Conservation (phyloP, 2,797 vertebrate genomes). For the Onychomys torridus region DNA sequence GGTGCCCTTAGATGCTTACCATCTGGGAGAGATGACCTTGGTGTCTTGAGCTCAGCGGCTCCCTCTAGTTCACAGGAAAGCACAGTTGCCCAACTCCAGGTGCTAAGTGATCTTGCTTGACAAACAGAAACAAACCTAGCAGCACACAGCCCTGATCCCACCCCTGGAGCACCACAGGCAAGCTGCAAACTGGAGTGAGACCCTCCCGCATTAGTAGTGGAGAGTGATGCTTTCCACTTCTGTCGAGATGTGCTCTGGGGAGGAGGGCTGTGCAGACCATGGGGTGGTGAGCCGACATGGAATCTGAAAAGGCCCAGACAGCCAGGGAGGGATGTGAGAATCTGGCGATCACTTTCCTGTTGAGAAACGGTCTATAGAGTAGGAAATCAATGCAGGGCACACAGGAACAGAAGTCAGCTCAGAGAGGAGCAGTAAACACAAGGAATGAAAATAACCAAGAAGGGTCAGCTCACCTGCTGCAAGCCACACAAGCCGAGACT, state of each 20-base stretch:
- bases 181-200: neutral
- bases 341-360: neutral
- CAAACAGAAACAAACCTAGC: neutral
- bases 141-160: neutral
- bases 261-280: neutral
- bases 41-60: neutral
- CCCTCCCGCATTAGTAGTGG: neutral
- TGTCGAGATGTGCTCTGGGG: neutral
- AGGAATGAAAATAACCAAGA: conserved; percentile 3
- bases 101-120: conserved; percentile 45
- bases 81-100: conserved; percentile 1
- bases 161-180: neutral
- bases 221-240: neutral
- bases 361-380: conserved; percentile 38
- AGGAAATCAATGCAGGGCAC: neutral
- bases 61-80: neutral
- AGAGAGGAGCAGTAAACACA: neutral
- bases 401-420: conserved; percentile 29
- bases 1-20: neutral
- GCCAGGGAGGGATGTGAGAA: conserved; percentile 28
- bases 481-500: neutral
- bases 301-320: neutral
- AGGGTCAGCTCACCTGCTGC: neutral
- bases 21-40: neutral
- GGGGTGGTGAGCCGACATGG: neutral